Base-by-base conservation (phyloP, 2,888 invertebrate genomes). In the Uropetala carovei region DNA sequence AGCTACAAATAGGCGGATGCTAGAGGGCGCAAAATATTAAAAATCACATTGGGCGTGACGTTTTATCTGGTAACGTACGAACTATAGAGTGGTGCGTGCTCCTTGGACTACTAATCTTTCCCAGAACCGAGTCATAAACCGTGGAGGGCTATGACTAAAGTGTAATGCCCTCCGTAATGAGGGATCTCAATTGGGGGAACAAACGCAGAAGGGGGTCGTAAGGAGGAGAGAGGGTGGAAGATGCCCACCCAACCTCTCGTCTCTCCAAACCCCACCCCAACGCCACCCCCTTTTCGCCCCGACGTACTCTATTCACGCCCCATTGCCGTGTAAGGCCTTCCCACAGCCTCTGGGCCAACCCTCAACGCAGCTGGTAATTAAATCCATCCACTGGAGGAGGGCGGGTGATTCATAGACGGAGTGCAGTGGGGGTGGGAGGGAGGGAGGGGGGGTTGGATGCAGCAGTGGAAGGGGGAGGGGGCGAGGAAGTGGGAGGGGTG, bases 121-220 rank as follows among this genome's bases (percentile, higher is more conserved):
- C n/a, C 68, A 68, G 43, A 1, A 43, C 43, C 1, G 68, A 68
- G 68, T 68, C 68, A 68, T 68, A 68, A 68, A 68, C 68, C 68
- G 68, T 68, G 68, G 68, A 68, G 68, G 68, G 22, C 68, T 68
- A 68, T 68, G 68, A 68, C 68, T 68, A 68, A 68, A 68, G 68
- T 22, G 68, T 68, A 68, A 68, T 68, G 68, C 68, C 22, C 68
- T 68, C 68, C n/a, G 68, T 68, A 68, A 68, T 68, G 68, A 68
- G 68, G 22, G 68, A 68, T 68, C 68, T 68, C 68, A 68, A 68
- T 68, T 68, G 68, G 68, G 68, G 68, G 68, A 68, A 68, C 68
- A 68, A 68, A 68, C 22, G 68, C 68, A 22, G 11, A 22, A 22
- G 68, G 68, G 68, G n/a, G 68, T 18, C n/a, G 68, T 18, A 22